phyloP scores from a whole-genome alignment of 2,797 vertebrate species.

The Xiphophorus birchmanni region DNA sequence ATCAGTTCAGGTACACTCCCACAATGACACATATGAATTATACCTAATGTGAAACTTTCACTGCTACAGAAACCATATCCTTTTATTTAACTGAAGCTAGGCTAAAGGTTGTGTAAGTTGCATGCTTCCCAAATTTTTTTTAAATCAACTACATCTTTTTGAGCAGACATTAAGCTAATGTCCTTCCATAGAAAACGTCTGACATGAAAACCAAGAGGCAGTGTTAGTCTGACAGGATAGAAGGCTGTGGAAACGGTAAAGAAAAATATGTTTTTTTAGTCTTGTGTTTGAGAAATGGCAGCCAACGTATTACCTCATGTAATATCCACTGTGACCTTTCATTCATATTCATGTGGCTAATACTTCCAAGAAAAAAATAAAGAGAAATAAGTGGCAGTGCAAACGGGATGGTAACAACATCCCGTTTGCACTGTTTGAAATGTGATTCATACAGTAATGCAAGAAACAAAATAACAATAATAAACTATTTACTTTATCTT shows the following conservation, averaged over 20 bases:
- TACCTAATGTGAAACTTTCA: conserved; percentile 72
- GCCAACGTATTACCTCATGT: conserved; percentile 44
- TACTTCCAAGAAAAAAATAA: conserved; percentile 8
- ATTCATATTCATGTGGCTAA: conserved; percentile 26
- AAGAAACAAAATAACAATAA: background rate
- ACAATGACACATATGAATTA: conserved; percentile 75
- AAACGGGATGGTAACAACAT: background rate
- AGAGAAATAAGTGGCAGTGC: background rate
- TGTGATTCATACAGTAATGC: conserved; percentile 4
- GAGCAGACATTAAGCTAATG: conserved; percentile 70
- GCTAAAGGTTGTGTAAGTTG: conserved; percentile 60
- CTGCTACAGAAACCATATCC: conserved; percentile 74
- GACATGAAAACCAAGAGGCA: conserved; percentile 47
- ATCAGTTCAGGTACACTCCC: conserved; percentile 75
- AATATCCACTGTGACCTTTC: conserved; percentile 34
- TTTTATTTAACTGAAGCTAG: conserved; percentile 74
- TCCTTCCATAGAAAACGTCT: conserved; percentile 51
- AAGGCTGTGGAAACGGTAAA: conserved; percentile 42
- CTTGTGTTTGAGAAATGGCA: conserved; percentile 36
- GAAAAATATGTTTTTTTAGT: conserved; percentile 40
- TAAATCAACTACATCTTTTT: conserved; percentile 72
- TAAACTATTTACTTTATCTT: conserved; percentile 11
- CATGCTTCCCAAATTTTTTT: conserved; percentile 62
- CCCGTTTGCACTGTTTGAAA: background rate
- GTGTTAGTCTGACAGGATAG: conserved; percentile 43